Evolutionary conservation across 2,888 invertebrate genomes (phyloP), one percentile per base, ranked within the genome.

Genomic region (Dyspetes luteomarginatus): DNA sequence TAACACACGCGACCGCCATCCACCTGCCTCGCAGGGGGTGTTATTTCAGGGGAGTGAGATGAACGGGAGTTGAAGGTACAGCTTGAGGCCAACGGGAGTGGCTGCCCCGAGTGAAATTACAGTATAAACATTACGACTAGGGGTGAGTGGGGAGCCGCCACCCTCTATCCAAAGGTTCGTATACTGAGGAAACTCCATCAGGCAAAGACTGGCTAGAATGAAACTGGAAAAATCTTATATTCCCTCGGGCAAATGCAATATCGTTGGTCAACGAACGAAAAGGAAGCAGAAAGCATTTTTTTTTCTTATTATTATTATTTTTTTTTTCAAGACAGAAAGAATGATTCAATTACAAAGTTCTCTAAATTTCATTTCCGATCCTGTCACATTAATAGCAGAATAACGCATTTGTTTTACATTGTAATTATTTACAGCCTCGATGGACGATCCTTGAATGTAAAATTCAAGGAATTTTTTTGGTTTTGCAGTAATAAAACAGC

Each of bases 71-170:
- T 82, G 77, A 83, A 81, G 83, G 79, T 81, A n/a, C n/a, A 72
- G 84, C 82, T 75, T 80, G 83, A 68, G 75, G 82, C 82, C 81
- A 81, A 83, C 73, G 68, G 78, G 69, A 81, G 83, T 72, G 82
- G 84, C 83, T 15, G 78, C 77, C 76, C 68, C 78, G 76, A 86
- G 88, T 87, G 85, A 89, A 90, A 91, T 91, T 90, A 90, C 90
- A 90, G 88, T 88, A 89, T 89, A 90, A 91, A 91, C 90, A 90
- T 87, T 87, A 87, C 84, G 85, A 83, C 82, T 36, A n/a, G 58
- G 36, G 74, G n/a, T 64, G 79, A 69, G 50, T 50, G 60, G 67
- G 52, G 12, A 36, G 36, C 7, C 7, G 45, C 15, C 48, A 5
- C 7, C n/a, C 4, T 3, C 4, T 17, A 48, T 48, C 17, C 48